Conservation (phyloP, 1,140 invertebrate species). For the Microplitis demolitor region DNA sequence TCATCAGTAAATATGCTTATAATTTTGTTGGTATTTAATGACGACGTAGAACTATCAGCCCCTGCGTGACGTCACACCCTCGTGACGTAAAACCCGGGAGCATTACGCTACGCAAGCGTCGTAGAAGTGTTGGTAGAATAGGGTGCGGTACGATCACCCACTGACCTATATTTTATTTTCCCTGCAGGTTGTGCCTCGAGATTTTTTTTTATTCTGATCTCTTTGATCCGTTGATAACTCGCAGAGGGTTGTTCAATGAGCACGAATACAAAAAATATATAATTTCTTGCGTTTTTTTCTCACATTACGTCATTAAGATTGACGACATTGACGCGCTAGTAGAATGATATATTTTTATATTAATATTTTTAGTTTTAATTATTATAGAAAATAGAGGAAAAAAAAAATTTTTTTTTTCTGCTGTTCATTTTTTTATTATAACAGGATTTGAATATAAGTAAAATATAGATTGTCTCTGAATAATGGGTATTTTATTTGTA, state of each 20-base stretch:
- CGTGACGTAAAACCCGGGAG: constrained; percentile 45
- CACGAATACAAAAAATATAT: not conserved
- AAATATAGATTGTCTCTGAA: too few relatives aligned
- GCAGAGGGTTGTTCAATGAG: not conserved
- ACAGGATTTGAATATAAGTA: too few relatives aligned
- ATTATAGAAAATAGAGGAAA: too few relatives aligned
- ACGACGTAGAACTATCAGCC: constrained; percentile 3
- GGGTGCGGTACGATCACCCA: constrained; percentile 48
- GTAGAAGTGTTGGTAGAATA: constrained; percentile 18
- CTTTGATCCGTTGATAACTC: not conserved
- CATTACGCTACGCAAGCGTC: constrained; percentile 49
- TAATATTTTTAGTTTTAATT: too few relatives aligned
- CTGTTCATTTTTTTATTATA: too few relatives aligned
- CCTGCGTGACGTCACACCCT: constrained; percentile 33
- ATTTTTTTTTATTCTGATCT: not conserved
- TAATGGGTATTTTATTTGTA: too few relatives aligned
- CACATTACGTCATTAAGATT: too few relatives aligned
- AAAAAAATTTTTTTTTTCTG: too few relatives aligned
- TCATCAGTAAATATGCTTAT: not conserved
- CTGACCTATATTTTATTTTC: constrained; percentile 44
- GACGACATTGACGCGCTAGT: too few relatives aligned
- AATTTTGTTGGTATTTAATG: not conserved
- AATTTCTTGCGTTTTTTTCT: not conserved
- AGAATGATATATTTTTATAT: too few relatives aligned
- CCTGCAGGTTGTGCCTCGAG: not conserved